These are phyloP conservation scores for Porites divaricata DNA, from an alignment of 92 coral and sea anemone genomes.

Conservation along the genomic window DNA sequence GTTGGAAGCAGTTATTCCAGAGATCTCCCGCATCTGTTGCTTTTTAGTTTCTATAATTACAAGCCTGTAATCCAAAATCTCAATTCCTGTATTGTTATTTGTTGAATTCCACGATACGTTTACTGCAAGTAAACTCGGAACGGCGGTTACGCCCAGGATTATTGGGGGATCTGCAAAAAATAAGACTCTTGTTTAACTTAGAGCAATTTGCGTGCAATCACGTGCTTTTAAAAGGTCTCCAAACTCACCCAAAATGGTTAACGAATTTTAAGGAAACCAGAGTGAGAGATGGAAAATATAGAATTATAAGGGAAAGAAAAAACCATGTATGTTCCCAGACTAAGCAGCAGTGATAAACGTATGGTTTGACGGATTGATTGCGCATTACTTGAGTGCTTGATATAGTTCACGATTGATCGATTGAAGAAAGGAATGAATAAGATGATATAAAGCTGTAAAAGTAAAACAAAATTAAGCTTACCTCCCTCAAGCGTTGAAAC, in stretches of 20 bases:
- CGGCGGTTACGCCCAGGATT: background rate
- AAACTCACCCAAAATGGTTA: too few relatives aligned
- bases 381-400: background rate
- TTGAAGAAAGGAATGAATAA: too few relatives aligned
- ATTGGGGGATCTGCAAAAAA: constrained; percentile 22
- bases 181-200: background rate
- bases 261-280: too few relatives aligned
- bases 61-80: constrained; percentile 3
- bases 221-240: too few relatives aligned
- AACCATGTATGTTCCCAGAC: background rate
- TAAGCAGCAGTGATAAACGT: background rate
- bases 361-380: background rate
- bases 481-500: constrained; percentile 31
- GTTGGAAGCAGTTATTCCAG: background rate
- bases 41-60: background rate
- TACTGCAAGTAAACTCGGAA: constrained; percentile 4
- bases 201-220: background rate
- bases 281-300: too few relatives aligned
- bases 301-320: too few relatives aligned
- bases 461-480: background rate
- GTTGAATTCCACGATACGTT: constrained; percentile 18
- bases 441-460: background rate
- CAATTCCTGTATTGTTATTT: constrained; percentile 11
- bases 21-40: background rate
- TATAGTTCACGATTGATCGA: background rate